These are phyloP conservation scores for Acleris holmiana DNA, from an alignment of 2,888 invertebrate genomes.

Conservation along the genomic window DNA sequence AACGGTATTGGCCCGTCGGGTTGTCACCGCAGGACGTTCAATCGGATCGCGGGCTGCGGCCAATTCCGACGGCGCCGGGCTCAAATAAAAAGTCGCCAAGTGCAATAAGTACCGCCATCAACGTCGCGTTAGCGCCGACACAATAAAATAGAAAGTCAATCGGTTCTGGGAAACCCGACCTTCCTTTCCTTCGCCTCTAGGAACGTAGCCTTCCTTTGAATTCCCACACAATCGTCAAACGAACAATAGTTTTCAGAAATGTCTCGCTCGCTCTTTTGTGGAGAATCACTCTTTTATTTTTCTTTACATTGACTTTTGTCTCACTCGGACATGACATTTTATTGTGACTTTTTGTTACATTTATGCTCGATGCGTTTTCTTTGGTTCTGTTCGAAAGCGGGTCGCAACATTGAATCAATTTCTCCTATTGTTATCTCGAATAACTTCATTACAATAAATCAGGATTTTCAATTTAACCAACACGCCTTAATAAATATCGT, in stretches of 20 bases:
- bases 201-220: conserved; percentile 35
- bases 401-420: background rate
- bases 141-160: conserved; percentile 81
- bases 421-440: background rate
- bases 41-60: conserved; percentile 60
- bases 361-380: conserved; percentile 7
- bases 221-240: conserved; percentile 47
- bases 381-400: conserved; percentile 1
- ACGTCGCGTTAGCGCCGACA: conserved; percentile 77
- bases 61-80: conserved; percentile 56
- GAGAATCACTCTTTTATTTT: conserved; percentile 45
- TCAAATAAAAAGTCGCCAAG: conserved; percentile 68
- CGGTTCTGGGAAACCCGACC: conserved; percentile 52
- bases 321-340: conserved; percentile 10
- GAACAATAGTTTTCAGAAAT: conserved; percentile 49
- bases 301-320: conserved; percentile 30
- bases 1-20: conserved; percentile 45
- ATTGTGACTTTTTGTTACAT: conserved; percentile 17
- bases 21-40: conserved; percentile 55
- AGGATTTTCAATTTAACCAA: background rate
- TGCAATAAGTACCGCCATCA: conserved; percentile 81
- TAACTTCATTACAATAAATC: background rate
- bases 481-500: background rate
- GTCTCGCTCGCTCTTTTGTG: conserved; percentile 46
- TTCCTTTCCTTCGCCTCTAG: conserved; percentile 26